Percentiles rank a stretch among this genome's conserved stretches.
Evolutionary conservation across 1,140 invertebrate genomes (phyloP).

Genomic region (Pseudoatta argentina): DNA sequence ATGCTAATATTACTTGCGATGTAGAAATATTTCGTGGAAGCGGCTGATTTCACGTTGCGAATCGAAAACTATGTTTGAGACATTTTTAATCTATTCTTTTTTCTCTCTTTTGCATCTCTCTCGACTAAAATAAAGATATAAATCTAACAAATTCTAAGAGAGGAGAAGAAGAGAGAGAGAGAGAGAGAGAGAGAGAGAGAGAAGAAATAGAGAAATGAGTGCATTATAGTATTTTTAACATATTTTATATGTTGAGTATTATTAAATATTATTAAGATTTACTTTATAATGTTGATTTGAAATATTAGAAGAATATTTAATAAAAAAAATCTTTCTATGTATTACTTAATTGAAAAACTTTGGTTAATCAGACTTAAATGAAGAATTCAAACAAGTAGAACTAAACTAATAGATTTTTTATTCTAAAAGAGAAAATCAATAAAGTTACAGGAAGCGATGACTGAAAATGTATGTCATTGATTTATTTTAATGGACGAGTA

Average conservation of each 20-base stretch:
- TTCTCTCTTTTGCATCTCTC: neutral
- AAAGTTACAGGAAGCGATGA: neutral
- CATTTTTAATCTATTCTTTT: neutral
- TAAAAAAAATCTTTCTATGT: neutral
- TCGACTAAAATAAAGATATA: neutral
- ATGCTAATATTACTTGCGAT: neutral
- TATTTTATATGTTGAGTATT: neutral
- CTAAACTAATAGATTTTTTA: neutral
- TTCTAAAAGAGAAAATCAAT: neutral
- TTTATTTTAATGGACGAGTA: slow-evolving; percentile 7
- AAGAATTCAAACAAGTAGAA: neutral
- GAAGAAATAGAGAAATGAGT: no score
- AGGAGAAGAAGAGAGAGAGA: no score
- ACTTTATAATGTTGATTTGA: neutral
- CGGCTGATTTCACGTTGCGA: neutral
- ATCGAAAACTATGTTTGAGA: neutral
- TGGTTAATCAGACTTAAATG: neutral
- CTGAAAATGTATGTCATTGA: slow-evolving; percentile 24
- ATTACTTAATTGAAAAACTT: neutral
- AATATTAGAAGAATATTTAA: neutral
- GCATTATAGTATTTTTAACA: neutral
- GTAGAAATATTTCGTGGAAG: slow-evolving; percentile 16
- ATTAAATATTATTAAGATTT: slow-evolving; percentile 7
- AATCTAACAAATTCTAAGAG: neutral
- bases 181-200: neutral